These are phyloP conservation scores for Tiaroga cobitis DNA, from an alignment of 2,797 vertebrate species.

Conservation along the genomic window DNA sequence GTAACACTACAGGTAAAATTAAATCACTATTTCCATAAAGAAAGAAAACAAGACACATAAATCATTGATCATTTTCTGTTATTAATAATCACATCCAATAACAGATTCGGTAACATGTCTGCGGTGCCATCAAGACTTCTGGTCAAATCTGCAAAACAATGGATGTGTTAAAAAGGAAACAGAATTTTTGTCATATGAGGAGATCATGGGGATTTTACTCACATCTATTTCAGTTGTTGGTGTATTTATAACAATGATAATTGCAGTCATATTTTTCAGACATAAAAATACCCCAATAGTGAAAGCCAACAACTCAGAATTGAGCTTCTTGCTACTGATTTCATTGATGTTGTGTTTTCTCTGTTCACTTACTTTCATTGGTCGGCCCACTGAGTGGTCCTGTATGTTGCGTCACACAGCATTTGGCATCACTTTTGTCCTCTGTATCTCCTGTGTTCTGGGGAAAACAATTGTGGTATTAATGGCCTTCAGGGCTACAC, in stretches of 20 bases:
- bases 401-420: slow-evolving; percentile 51
- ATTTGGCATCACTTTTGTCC: slow-evolving; percentile 49
- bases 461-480: slow-evolving; percentile 48
- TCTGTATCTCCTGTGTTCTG: slow-evolving; percentile 51
- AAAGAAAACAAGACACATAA: background rate
- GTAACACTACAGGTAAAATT: slow-evolving; percentile 57
- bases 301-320: slow-evolving; percentile 68
- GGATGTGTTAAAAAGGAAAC: slow-evolving; percentile 57
- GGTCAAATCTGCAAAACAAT: slow-evolving; percentile 59
- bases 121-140: slow-evolving; percentile 56
- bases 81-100: slow-evolving; percentile 2
- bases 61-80: background rate
- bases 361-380: slow-evolving; percentile 50
- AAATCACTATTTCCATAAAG: background rate
- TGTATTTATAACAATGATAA: slow-evolving; percentile 62
- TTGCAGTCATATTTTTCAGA: slow-evolving; percentile 68
- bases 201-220: slow-evolving; percentile 74
- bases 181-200: slow-evolving; percentile 57
- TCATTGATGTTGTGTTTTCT: slow-evolving; percentile 64
- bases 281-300: slow-evolving; percentile 69
- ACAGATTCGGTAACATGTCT: slow-evolving; percentile 61
- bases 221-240: slow-evolving; percentile 69
- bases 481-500: slow-evolving; percentile 56
- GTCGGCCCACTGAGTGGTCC: slow-evolving; percentile 49
- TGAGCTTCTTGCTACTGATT: slow-evolving; percentile 66